Base-by-base conservation (phyloP, 2,888 invertebrate species). In the Ecdyonurus torrentis region DNA sequence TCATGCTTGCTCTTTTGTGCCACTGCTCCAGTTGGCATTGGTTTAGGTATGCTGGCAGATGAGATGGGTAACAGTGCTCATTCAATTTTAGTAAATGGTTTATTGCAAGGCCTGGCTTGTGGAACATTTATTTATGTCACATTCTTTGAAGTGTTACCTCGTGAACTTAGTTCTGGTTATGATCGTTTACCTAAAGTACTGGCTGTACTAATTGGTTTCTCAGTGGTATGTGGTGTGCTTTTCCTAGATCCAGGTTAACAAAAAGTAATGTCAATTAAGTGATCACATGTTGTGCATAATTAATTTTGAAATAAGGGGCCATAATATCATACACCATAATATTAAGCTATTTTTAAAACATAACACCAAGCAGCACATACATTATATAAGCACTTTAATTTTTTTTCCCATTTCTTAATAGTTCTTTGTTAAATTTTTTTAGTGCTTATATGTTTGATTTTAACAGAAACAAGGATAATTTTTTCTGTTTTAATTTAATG, bases 71-170 rank as follows among this genome's bases (percentile, higher is more conserved):
- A 66, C 23, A 67, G 64, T 55, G 61, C 69, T 5, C 64, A 67
- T 23, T 68, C 70, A 2, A 64, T 67, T 5, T 63, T 73, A 23
- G 65, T 70, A 2, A 72, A 70, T 71, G 77, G 77, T 2, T 67
- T 79, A 58, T 71, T 81, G 23, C 79, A 81, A 68, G 80, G 79
- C 2, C 69, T 81, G 58, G 81, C 82, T 0, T 79, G 79, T 69
- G 82, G 82, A 5, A 81, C 81, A 1, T 82, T 82, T 68, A 69
- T 82, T 18, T 82, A 80, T 70, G 77, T 82, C 18, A 81, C 81
- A 1, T 80, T 80, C 66, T 80, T 82, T 69, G 82, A 82, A 71
- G 76, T 81, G 2, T 72, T 82, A 24, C 81, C 81, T 0, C 78
- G 79, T 66, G 82, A 82, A 67, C 73, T 79, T 61, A 76, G 76